Evolutionary conservation across 2,888 invertebrate genomes (phyloP), one percentile per base, ranked within the genome.

Genomic region (Macrosiphum euphorbiae): DNA sequence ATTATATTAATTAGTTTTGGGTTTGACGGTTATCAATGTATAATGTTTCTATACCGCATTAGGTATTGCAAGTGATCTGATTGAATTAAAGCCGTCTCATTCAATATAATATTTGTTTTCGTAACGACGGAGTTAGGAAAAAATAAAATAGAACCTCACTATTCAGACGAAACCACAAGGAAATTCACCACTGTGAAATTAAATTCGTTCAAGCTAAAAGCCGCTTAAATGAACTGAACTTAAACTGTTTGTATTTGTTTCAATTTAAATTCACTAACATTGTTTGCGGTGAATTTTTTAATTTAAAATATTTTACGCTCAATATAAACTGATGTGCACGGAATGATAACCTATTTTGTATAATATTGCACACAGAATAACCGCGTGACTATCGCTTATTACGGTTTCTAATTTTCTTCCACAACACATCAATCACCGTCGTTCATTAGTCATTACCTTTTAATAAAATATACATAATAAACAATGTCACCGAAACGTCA

Each of bases 401-500:
- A 20, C 35, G 35, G 35, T 35, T 78, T 41, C 78, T 78, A 35
- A 35, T 78, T 78, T 41, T 78, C 78, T 35, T 7, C 78, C 11
- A 35, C 35, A 52, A 24, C 24, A 24, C 52, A 88, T 88, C n/a
- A 52, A 88, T 88, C 88, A 88, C 35, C 52, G 52, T 3, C 52
- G 26, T 88, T 88, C 52, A 88, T 88, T 78, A 78, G 78, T 78
- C 35, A 78, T 78, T n/a, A 78, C 35, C 35, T 78, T 78, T 78
- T 78, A 20, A 78, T 35, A 78, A 35, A 78, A 35, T 35, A 35
- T 78, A 78, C 78, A 41, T 78, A 78, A 78, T 78, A 88, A 88
- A 50, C n/a, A 87, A 50, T 87, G n/a, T 78, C 78, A 78, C 35
- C 78, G 35, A 35, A 78, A 52, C 52, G 87, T 88, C 52, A 35